phyloP scores from a whole-genome alignment of 2,888 invertebrate species.

The Chloroclysta siterata region DNA sequence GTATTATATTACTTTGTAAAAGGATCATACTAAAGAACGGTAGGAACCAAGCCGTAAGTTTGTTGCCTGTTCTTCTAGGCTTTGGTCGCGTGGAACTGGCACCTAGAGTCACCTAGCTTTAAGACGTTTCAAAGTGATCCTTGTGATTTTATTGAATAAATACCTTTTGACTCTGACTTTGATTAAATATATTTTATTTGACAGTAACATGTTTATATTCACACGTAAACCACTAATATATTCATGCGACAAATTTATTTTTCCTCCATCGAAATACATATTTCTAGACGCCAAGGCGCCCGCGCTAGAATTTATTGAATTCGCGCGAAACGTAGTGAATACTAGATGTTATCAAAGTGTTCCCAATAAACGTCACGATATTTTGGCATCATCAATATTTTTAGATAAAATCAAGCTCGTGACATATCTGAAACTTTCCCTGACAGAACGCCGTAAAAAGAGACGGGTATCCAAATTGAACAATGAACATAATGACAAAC shows the following conservation, averaged over 20 bases:
- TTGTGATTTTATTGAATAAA: too few relatives aligned
- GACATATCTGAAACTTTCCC: conserved; percentile 54
- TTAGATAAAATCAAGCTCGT: conserved; percentile 53
- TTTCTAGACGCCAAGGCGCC: conserved; percentile 34
- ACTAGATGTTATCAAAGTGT: conserved; percentile 47
- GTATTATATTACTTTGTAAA: too few relatives aligned
- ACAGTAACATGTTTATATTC: not conserved
- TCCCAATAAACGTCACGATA: conserved; percentile 36
- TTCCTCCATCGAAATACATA: conserved; percentile 23
- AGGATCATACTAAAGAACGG: too few relatives aligned
- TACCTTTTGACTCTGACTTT: too few relatives aligned
- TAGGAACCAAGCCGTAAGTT: too few relatives aligned
- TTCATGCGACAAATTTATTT: conserved; percentile 21
- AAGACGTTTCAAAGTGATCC: too few relatives aligned
- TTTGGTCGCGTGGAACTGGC: too few relatives aligned
- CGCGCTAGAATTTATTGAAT: conserved; percentile 47
- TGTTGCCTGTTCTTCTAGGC: too few relatives aligned
- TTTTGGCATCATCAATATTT: conserved; percentile 40
- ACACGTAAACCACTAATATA: conserved; percentile 7
- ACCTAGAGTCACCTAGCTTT: too few relatives aligned
- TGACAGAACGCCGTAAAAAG: conserved; percentile 44
- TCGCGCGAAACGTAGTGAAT: conserved; percentile 46
- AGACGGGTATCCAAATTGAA: conserved; percentile 40
- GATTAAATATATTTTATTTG: not conserved
- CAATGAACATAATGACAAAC: conserved; percentile 47